Evolutionary conservation across 2,888 invertebrate species (phyloP), one percentile per base, ranked within the genome.

Genomic region (Xestobium rufovillosum): DNA sequence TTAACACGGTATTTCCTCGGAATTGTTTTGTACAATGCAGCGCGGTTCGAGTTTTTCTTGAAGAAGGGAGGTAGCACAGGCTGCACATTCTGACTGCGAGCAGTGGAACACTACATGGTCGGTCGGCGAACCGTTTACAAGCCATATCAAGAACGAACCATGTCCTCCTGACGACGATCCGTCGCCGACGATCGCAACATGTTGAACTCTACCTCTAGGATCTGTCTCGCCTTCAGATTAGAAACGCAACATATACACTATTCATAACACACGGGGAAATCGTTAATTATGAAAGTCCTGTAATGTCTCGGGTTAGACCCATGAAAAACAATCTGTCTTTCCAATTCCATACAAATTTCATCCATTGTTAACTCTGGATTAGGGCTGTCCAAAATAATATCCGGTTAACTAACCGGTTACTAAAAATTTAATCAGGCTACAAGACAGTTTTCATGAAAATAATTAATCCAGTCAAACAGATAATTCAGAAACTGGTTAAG

Each of bases 191-290:
- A 78, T 50, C 95, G 68, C 55, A 96, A 73, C 66, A 83, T 88
- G 59, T 78, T 77, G 68, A 94, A 95, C 70, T 96, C 96, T 67
- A 85, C 71, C 62, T 95, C 94, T 59, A 96, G 73, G 57, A 83
- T 72, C 69, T 94, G 91, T 45, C 95, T 80, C 57, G 88, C 89
- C 94, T 94, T 65, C 1, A 66, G 65, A 35, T 44, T 34, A 43
- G 34, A 38, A 36, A 34, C 17, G n/a, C n/a, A n/a, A n/a, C n/a
- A n/a, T n/a, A 19, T 19, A 19, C n/a, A 8, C 6, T n/a, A 19
- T 8, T 19, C n/a, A 19, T 19, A 19, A 19, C 6, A 19, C n/a
- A 19, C n/a, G n/a, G n/a, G n/a, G 6, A 19, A 19, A 8, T 19
- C 6, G 23, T 6, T 19, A 19, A 8, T 19, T 19, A n/a, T 19